A percentile compares a stretch with the other conserved stretches of the same genome.
phyloP scores from a whole-genome alignment of 1,140 invertebrate genomes.

The Uloborus diversus region DNA sequence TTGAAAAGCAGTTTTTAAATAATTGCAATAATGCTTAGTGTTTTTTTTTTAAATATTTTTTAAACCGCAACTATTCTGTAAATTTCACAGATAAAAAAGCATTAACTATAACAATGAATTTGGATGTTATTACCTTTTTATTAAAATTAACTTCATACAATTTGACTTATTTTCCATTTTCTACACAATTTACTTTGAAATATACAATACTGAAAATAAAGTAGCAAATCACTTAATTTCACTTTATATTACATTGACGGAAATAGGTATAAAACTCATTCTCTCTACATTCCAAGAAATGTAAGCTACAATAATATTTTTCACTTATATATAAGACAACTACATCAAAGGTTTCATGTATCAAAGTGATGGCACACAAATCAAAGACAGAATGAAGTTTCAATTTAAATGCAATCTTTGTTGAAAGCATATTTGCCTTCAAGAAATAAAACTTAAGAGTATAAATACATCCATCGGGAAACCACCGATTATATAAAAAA shows the following conservation, averaged over 20 bases:
- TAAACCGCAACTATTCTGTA: no score
- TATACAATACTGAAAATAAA: neutral
- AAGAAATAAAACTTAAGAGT: neutral
- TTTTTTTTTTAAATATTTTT: no score
- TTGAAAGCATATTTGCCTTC: neutral
- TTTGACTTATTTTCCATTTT: neutral
- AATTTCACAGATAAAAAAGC: no score
- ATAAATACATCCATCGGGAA: neutral
- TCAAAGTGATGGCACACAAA: neutral
- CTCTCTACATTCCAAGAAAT: neutral
- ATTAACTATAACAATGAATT: neutral
- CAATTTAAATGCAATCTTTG: neutral
- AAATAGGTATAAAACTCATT: neutral
- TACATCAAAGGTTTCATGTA: neutral
- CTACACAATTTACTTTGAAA: neutral
- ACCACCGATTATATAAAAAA: neutral
- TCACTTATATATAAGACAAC: no score
- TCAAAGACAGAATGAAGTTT: neutral
- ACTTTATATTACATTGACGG: no score
- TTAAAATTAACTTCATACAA: neutral
- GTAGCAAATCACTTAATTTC: neutral
- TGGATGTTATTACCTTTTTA: neutral
- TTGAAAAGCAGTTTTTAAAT: no score
- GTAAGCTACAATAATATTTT: neutral
- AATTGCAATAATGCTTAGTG: no score